Evolutionary conservation across 2,797 vertebrate species (phyloP).

Genomic region (Tapirus indicus): DNA sequence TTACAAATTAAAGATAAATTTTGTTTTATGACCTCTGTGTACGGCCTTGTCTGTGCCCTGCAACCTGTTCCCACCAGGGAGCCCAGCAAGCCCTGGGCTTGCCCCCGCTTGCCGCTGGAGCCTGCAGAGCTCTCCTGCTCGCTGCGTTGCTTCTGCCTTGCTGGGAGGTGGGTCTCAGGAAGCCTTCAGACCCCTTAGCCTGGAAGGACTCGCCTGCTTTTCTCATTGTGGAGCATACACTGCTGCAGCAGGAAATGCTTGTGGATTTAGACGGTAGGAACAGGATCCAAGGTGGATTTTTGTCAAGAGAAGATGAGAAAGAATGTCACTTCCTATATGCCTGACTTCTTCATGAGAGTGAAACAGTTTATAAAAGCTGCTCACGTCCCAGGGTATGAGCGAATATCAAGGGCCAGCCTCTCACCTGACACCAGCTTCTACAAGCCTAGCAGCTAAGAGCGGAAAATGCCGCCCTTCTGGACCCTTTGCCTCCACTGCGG

Average conservation of each 20-base stretch:
- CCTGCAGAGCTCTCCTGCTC: not conserved
- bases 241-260: conserved; percentile 60
- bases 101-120: not conserved
- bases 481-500: not conserved
- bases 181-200: conserved; percentile 50
- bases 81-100: not conserved
- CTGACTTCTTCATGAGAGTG: conserved; percentile 52
- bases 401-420: not conserved
- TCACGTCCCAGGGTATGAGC: not conserved
- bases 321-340: conserved; percentile 65
- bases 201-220: conserved; percentile 57
- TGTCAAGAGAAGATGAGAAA: conserved; percentile 75
- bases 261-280: conserved; percentile 66
- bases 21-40: conserved; percentile 96
- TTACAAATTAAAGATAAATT: conserved; percentile 99
- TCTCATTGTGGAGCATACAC: not conserved
- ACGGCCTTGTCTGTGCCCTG: conserved; percentile 84
- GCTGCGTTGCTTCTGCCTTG: not conserved
- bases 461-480: not conserved
- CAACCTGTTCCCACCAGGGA: not conserved
- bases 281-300: conserved; percentile 66
- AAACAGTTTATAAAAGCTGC: not conserved
- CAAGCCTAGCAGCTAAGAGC: not conserved
- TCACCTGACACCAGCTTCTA: not conserved
- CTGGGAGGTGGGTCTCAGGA: conserved; percentile 48